phyloP scores from a whole-genome alignment of 2,888 invertebrate genomes.

The Dyspetes luteomarginatus region DNA sequence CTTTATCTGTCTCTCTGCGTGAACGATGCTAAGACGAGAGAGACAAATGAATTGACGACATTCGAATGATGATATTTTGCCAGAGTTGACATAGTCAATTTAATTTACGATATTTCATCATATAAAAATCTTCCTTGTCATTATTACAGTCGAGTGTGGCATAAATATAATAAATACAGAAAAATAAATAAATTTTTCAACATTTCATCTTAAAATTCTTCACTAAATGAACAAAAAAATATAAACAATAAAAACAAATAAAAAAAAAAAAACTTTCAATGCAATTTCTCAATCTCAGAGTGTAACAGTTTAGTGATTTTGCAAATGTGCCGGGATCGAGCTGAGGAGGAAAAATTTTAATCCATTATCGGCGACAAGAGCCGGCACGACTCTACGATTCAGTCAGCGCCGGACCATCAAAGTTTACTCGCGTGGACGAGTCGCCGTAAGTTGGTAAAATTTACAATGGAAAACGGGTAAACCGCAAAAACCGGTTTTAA shows the following conservation, averaged over 20 bases:
- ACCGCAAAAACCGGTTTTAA: constrained; percentile 66
- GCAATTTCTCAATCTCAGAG: neutral
- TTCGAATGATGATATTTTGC: constrained; percentile 22
- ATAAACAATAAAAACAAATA: neutral
- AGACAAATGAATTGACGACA: constrained; percentile 14
- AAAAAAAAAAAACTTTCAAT: neutral
- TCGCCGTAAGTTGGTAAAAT: neutral
- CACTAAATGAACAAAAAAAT: too few species aligned
- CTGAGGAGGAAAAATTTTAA: neutral
- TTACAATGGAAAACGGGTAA: constrained; percentile 31
- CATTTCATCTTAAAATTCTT: constrained; percentile 46
- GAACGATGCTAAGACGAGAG: neutral
- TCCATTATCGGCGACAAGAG: neutral
- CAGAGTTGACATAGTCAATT: neutral
- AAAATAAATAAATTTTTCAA: constrained; percentile 19
- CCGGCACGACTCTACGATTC: constrained; percentile 26
- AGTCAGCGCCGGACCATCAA: constrained; percentile 25
- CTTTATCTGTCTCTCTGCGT: too few species aligned
- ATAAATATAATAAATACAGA: neutral
- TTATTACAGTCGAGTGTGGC: neutral
- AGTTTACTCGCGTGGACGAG: constrained; percentile 38
- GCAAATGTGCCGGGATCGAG: neutral
- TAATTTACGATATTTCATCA: constrained; percentile 14
- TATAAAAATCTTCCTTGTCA: neutral
- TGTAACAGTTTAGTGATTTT: neutral